These are phyloP conservation scores for Ophion ellenae DNA, from an alignment of 2,888 invertebrate genomes.

Conservation along the genomic window DNA sequence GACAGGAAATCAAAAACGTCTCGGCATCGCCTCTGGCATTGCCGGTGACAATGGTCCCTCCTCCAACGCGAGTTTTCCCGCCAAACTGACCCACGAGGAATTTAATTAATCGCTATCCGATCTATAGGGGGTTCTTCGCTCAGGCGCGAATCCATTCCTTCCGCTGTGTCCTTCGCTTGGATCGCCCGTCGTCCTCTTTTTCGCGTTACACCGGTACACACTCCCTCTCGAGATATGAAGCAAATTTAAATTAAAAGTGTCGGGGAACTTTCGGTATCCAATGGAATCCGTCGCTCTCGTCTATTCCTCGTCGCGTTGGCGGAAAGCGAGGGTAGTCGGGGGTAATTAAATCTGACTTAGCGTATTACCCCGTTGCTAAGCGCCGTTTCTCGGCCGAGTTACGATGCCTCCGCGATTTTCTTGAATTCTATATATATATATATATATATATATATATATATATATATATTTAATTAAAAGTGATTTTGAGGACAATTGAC, in stretches of 20 bases:
- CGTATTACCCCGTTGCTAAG: conserved; percentile 63
- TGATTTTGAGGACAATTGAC: no score
- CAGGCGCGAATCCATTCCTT: conserved; percentile 48
- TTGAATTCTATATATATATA: neutral
- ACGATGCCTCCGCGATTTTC: conserved; percentile 42
- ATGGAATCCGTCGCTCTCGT: conserved; percentile 71
- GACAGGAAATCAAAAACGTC: conserved; percentile 2
- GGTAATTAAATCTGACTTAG: conserved; percentile 76
- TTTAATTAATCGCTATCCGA: conserved; percentile 80
- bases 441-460: neutral
- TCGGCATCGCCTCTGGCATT: neutral
- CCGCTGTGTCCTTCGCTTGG: conserved; percentile 39
- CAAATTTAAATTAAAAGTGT: conserved; percentile 80
- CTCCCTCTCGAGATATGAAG: conserved; percentile 76
- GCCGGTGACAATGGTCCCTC: neutral
- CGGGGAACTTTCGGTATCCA: conserved; percentile 64
- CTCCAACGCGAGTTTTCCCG: conserved; percentile 6
- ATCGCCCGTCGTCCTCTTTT: conserved; percentile 26
- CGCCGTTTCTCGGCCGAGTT: conserved; percentile 45
- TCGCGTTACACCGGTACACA: conserved; percentile 28
- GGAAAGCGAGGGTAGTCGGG: conserved; percentile 53
- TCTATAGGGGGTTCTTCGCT: conserved; percentile 78
- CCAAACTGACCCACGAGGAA: conserved; percentile 71
- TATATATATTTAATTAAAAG: no score
- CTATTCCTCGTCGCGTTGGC: conserved; percentile 37